These are phyloP conservation scores for Nipponacmea schrenckii DNA, from an alignment of 2,888 invertebrate species.

Conservation along the genomic window DNA sequence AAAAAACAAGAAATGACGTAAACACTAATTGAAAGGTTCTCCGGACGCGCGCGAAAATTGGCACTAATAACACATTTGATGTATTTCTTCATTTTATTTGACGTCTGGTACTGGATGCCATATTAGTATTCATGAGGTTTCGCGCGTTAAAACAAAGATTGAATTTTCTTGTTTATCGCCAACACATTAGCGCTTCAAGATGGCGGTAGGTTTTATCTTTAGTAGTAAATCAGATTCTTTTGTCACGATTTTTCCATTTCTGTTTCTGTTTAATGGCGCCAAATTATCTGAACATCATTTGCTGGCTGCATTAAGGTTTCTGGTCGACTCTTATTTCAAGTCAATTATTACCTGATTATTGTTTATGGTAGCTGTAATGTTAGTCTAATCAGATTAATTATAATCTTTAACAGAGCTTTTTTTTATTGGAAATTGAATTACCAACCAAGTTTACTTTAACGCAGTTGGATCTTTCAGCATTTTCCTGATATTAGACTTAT, in stretches of 20 bases:
- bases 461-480: too few species aligned
- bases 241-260: neutral
- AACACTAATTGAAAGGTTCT: conserved; percentile 5
- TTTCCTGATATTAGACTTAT: too few species aligned
- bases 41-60: conserved; percentile 1
- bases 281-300: neutral
- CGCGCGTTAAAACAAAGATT: conserved; percentile 8
- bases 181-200: conserved; percentile 4
- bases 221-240: neutral
- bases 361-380: too few species aligned
- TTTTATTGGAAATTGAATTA: too few species aligned
- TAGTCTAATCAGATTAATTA: too few species aligned
- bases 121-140: conserved; percentile 7
- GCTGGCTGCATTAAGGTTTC: too few species aligned
- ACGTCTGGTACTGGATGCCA: conserved; percentile 1
- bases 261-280: neutral
- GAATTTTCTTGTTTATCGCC: neutral
- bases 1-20: conserved; percentile 6
- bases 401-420: too few species aligned
- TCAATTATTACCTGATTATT: too few species aligned
- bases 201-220: neutral
- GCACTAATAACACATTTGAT: neutral
- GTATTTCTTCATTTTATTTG: conserved; percentile 1
- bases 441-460: too few species aligned
- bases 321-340: too few species aligned